These are phyloP conservation scores for Amphiprion ocellaris DNA, from an alignment of 2,113 vertebrate species.

Conservation along the genomic window DNA sequence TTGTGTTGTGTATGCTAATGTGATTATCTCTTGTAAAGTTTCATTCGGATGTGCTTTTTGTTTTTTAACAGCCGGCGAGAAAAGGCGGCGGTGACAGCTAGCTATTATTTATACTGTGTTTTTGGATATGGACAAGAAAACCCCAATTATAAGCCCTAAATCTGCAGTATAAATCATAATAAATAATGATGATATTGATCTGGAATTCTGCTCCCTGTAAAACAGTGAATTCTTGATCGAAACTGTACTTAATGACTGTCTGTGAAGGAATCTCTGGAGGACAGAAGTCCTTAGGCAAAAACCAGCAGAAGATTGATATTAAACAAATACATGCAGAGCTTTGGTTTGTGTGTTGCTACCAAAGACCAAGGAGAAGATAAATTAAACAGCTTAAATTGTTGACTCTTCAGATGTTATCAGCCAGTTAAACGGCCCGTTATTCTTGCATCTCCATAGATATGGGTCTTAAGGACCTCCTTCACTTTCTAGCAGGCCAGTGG, in stretches of 20 bases:
- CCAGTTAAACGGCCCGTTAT: no score
- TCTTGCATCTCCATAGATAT: no score
- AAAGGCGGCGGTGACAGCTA: constrained; percentile 41
- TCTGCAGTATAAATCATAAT: not conserved
- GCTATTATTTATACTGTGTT: constrained; percentile 19
- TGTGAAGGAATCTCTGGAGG: constrained; percentile 17
- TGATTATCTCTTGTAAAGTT: constrained; percentile 46
- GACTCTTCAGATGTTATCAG: no score
- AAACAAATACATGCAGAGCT: constrained; percentile 14
- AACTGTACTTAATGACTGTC: constrained; percentile 14
- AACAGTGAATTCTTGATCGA: not conserved
- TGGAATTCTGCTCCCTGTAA: not conserved
- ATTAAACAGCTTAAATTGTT: no score
- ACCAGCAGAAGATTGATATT: not conserved
- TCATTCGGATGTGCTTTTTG: constrained; percentile 44
- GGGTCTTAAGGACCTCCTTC: no score
- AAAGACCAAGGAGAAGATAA: not conserved
- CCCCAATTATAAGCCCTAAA: constrained; percentile 5
- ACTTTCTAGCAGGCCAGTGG: no score
- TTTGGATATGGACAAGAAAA: constrained; percentile 6
- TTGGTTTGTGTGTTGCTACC: not conserved
- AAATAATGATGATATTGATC: constrained; percentile 1
- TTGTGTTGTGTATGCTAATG: constrained; percentile 62
- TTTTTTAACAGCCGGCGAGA: constrained; percentile 12
- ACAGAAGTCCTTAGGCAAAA: constrained; percentile 9